Conservation (phyloP, 2,797 vertebrate genomes). For the Vultur gryphus region DNA sequence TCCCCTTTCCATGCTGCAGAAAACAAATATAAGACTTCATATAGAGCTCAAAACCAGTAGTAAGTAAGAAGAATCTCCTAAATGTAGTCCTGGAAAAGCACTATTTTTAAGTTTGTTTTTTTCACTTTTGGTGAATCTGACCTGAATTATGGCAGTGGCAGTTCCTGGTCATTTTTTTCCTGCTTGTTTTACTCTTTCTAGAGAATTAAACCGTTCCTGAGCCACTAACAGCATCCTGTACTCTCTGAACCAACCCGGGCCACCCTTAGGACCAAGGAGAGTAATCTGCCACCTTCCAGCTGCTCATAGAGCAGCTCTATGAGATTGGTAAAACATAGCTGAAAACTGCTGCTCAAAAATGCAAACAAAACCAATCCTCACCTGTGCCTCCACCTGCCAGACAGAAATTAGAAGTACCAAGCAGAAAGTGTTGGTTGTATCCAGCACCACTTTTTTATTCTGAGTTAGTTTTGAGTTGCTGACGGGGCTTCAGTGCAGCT, state of each 20-base stretch:
- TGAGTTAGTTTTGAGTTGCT: background rate
- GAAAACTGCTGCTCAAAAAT: background rate
- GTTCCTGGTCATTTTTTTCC: background rate
- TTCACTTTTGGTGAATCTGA: background rate
- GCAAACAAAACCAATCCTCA: background rate
- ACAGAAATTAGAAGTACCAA: background rate
- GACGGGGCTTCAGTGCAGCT: background rate
- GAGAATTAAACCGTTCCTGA: background rate
- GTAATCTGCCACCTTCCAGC: background rate
- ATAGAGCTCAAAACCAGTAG: background rate
- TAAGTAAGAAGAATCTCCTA: background rate
- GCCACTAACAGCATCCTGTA: background rate
- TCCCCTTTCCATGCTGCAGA: background rate
- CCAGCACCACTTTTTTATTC: background rate
- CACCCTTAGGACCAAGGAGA: background rate
- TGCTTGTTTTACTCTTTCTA: background rate
- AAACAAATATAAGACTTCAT: background rate
- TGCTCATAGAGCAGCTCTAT: background rate
- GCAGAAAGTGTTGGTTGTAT: background rate
- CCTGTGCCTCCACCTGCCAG: background rate
- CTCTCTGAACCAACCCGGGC: background rate
- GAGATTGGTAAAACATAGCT: background rate
- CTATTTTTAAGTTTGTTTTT: background rate
- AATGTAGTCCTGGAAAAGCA: background rate
- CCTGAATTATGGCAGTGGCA: background rate